Base-by-base conservation (phyloP, 2,888 invertebrate species). In the Hyposoter didymator region DNA sequence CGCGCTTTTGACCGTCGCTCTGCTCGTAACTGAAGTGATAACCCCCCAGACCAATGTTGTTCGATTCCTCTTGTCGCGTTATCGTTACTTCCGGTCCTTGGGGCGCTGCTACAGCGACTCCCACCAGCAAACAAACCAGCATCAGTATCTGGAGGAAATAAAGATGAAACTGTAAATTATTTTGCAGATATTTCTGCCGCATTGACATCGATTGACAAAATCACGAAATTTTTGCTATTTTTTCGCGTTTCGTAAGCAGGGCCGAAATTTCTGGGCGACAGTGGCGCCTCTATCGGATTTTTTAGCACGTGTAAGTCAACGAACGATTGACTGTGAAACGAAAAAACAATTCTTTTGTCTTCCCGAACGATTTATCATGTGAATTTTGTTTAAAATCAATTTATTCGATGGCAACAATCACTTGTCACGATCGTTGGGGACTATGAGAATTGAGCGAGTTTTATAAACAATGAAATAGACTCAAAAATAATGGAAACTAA, bases 11-110 rank as follows among this genome's bases (percentile, higher is more conserved):
- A 0, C 94, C 94, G 73, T 94, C 94, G 87, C 94, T 94, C 73
- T 93, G 93, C 86, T 93, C 94, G 84, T 93, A 94, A 80, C 93
- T 93, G 88, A 92, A 94, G 84, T 91, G 93, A 85, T 94, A 93
- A 69, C 93, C 93, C 55, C 93, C 92, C 6, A 93, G 91, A 3
- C 94, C 94, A 80, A 94, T 94, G 87, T 92, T 94, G 88, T 94
- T 93, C 74, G 91, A 90, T 80, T 93, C 94, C 67, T 94, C 93
- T 81, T 93, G 93, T 32, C 89, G 91, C 6, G 91, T 84, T 76
- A 94, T 93, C 43, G 93, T 93, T 55, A 93, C 90, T 5, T 92
- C 92, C n/a, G 83, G 19, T 4, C 55, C 88, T 59, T 93, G 94
- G 1, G 94, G 93, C 12, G 93, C 93, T 5, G 92, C 91, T 3